Evolutionary conservation across 2,797 vertebrate genomes (phyloP).

Genomic region (Melanotaenia boesemani): DNA sequence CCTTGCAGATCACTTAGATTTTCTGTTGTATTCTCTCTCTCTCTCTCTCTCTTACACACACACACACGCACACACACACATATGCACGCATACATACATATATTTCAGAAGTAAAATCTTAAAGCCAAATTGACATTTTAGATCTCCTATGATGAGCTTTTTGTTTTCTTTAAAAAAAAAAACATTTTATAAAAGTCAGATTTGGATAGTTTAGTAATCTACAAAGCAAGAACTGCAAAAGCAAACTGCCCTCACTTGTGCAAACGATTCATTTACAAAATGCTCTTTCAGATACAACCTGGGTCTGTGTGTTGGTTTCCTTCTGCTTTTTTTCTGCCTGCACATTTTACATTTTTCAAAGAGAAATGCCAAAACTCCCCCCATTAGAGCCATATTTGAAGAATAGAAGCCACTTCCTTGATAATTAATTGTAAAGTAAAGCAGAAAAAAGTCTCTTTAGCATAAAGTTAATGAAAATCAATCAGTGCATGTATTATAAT

Average conservation of each 20-base stretch:
- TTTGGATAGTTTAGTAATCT: no score
- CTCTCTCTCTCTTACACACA: conserved; percentile 2
- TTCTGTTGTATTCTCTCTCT: conserved; percentile 26
- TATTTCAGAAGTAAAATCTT: conserved; percentile 4
- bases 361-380: conserved; percentile 32
- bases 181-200: no score
- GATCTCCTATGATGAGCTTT: not conserved
- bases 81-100: conserved; percentile 20
- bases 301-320: conserved; percentile 29
- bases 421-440: conserved; percentile 9
- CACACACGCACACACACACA: not conserved
- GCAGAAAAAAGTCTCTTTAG: not conserved
- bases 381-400: conserved; percentile 3
- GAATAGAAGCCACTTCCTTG: not conserved
- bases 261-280: conserved; percentile 20
- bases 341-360: conserved; percentile 28
- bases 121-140: conserved; percentile 22
- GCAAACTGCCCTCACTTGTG: conserved; percentile 11
- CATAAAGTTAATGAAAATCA: not conserved
- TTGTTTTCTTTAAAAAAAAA: no score
- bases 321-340: conserved; percentile 10
- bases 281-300: conserved; percentile 19
- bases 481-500: not conserved
- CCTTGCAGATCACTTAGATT: conserved; percentile 41
- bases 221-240: no score